Evolutionary conservation across 1,140 invertebrate species (phyloP), one percentile per base, ranked within the genome.

Genomic region (Zaprionus ornatus): DNA sequence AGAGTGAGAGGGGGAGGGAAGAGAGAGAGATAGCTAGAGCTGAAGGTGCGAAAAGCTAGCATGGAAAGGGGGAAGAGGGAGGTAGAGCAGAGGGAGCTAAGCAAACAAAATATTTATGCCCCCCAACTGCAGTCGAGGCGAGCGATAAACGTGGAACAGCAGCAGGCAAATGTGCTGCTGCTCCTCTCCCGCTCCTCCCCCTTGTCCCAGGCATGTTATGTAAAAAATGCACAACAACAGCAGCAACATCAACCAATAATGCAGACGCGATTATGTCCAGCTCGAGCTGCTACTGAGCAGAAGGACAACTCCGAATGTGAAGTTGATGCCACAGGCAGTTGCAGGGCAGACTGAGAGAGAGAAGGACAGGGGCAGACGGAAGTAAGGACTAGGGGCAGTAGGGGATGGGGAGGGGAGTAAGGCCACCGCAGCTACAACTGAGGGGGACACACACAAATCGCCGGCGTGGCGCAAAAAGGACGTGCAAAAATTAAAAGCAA

Each of bases 221-320:
- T 62, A 72, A 71, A 87, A 88, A 87, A 77, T 79, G 69, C 77
- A 74, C 29, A 48, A 56, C 69, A 61, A 70, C 86, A 91, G 78
- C 80, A 91, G 45, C 45, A 91, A 88, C 90, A 91, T 91, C 90
- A 91, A 91, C 91, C 91, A 91, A 91, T 91, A 91, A 91, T 91
- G 91, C 91, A 91, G 86, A 87, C 91, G 86, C 90, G 91, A 91
- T 91, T 91, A 91, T 91, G 90, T 91, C 90, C 90, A 78, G 65
- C 65, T 55, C 63, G 50, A 67, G 25, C 52, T 55, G 50, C 45
- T n/a, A 10, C 63, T 55, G 52, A 55, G 42, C 82, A 82, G 79
- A 79, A 84, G 85, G 85, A 85, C 85, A 77, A 48, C 72, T 81
- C 45, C 72, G 73, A 84, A 85, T 88, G 86, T 90, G 84, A 88